A percentile compares a stretch with the other conserved stretches of the same genome.
phyloP scores from a whole-genome alignment of 2,797 vertebrate genomes.

The Nannoperca australis region DNA sequence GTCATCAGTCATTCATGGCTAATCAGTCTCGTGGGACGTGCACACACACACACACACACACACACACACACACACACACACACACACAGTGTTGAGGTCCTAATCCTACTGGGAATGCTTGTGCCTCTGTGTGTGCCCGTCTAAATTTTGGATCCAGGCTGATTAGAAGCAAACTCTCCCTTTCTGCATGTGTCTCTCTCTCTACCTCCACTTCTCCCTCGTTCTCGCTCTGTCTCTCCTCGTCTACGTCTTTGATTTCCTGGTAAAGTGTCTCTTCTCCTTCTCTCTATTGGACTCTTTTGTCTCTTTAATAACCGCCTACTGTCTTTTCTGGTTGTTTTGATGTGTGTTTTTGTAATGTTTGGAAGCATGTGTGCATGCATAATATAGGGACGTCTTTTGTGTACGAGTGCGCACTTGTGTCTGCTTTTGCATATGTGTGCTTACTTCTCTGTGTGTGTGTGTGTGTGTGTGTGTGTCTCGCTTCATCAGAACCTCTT shows the following conservation, averaged over 20 bases:
- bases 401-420: conserved; percentile 45
- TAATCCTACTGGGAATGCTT: conserved; percentile 84
- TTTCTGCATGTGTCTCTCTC: conserved; percentile 44
- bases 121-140: conserved; percentile 79
- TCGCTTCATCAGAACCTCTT: conserved; percentile 48
- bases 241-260: conserved; percentile 75
- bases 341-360: conserved; percentile 81
- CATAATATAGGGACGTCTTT: conserved; percentile 59
- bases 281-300: conserved; percentile 65
- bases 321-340: conserved; percentile 74
- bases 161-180: conserved; percentile 83
- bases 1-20: conserved; percentile 89
- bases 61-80: conserved; percentile 51
- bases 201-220: conserved; percentile 32
- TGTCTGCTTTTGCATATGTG: conserved; percentile 26
- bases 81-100: conserved; percentile 67
- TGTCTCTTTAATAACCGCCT: conserved; percentile 80
- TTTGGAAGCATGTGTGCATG: conserved; percentile 67
- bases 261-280: conserved; percentile 74
- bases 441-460: conserved; percentile 28
- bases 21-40: conserved; percentile 88
- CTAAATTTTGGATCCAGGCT: conserved; percentile 83
- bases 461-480: conserved; percentile 18
- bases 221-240: conserved; percentile 51
- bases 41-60: conserved; percentile 53